Base-by-base conservation (phyloP, 1,140 invertebrate species). In the Patella vulgata region DNA sequence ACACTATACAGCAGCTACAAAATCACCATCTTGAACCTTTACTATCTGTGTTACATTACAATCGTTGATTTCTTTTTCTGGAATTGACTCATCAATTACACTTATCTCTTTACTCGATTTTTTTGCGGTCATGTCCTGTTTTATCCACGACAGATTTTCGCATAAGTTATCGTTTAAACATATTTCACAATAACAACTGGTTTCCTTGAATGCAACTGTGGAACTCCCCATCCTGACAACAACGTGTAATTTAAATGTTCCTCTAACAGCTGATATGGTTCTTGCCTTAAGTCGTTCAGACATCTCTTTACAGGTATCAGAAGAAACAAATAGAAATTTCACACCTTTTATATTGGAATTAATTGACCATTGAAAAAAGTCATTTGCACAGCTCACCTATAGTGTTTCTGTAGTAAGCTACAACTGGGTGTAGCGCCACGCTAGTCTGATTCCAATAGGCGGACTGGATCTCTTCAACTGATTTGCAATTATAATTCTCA, bases 161-260 rank as follows among this genome's bases (percentile, higher is more conserved):
- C 64, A 66, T 47, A 12, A 33, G 0, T 0, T 21, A 19, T 53
- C 64, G 1, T 9, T 17, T 19, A 66, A 47, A 36, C 68, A 64
- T 17, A 53, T n/a, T 17, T 57, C 11, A 28, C 62, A 64, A 28
- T 64, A 58, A 23, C 54, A 64, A 17, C 46, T 52, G 14, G 44
- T 48, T 28, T 64, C 44, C 52, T 43, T 42, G n/a, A n/a, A n/a
- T 47, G 31, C 14, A 5, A 62, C 19, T 14, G 23, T 48, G 25
- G 23, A 48, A n/a, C 63, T 40, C 17, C 51, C 51, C 12, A 59
- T 4, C n/a, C 62, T 54, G 27, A 59, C 47, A 28, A 68, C 67
- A 40, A 61, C 55, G 55, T 73, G 68, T 9, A 70, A 17, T 55
- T 70, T 61, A 58, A 70, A 64, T 51, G 71, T 67, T 12, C 52